phyloP scores from a whole-genome alignment of 2,797 vertebrate genomes.

The Podarcis lilfordi region DNA sequence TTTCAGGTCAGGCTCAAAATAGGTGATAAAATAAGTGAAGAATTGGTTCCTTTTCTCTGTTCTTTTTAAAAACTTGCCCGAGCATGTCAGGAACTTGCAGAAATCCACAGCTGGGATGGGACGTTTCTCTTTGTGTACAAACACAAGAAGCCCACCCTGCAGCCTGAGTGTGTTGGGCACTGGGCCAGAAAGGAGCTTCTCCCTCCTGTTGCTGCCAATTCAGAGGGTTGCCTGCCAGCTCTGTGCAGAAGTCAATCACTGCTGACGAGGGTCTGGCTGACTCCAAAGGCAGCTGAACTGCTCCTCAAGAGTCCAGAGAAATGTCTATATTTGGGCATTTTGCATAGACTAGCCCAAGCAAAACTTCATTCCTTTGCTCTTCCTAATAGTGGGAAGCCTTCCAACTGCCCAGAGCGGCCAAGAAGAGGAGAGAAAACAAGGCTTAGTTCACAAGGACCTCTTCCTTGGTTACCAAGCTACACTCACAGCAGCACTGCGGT shows the following conservation, averaged over 20 bases:
- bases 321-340: slow-evolving; percentile 56
- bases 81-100: not conserved
- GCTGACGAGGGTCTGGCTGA: not conserved
- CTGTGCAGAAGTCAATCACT: not conserved
- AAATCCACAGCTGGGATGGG: not conserved
- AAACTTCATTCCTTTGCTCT: slow-evolving; percentile 45
- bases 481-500: not conserved
- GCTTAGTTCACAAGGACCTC: too few species aligned
- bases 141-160: not conserved
- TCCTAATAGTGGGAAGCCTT: slow-evolving; percentile 32
- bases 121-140: slow-evolving; percentile 16
- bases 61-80: not conserved
- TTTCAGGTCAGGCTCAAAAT: not conserved
- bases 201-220: not conserved
- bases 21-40: not conserved
- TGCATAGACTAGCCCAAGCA: slow-evolving; percentile 19
- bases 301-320: not conserved
- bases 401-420: slow-evolving; percentile 37
- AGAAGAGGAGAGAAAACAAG: slow-evolving; percentile 2
- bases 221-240: not conserved
- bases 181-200: not conserved
- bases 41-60: not conserved
- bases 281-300: slow-evolving; percentile 16
- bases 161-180: not conserved
- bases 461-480: not conserved